Base-by-base conservation (phyloP, 2,113 vertebrate genomes). In the Gnathonemus longibarbis region DNA sequence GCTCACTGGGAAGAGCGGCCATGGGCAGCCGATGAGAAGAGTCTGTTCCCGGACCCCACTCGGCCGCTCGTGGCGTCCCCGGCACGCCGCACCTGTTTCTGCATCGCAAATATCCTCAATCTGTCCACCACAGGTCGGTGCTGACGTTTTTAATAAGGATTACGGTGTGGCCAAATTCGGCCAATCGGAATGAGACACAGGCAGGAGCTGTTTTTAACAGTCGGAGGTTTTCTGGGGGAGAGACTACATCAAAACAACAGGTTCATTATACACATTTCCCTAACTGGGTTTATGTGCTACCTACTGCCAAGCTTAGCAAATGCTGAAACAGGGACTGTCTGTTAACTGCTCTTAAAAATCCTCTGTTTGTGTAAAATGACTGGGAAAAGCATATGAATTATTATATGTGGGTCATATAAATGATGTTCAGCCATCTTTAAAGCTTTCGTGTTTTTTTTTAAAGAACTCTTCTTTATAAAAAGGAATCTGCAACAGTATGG, bases 131-230 rank as follows among this genome's bases (percentile, higher is more conserved):
- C 90, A 93, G 93, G 94, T 93, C 91, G 91, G 92, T 15, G 10
- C 93, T 94, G 95, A 94, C 93, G 94, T 95, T 94, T 95, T 94
- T 94, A 95, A 96, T 96, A 94, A 95, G 94, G 92, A 95, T 94
- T 92, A 91, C 91, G 91, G 91, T 89, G 92, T 89, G 91, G 92
- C 50, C 91, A 92, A 94, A 94, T 95, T 95, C 93, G 92, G 93
- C 93, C 92, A 91, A 89, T 91, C 92, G 93, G 93, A 93, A 94
- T 93, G 90, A 92, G 88, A 66, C 89, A 31, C 90, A 91, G 92
- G 91, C 92, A 93, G 93, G 91, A 91, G 92, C 93, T 90, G 92
- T 86, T 90, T 88, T 45, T 9, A n/a, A 56, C 85, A 86, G 94
- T 90, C 91, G 66, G 91, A 91, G 92, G 93, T 83, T 93, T 93